Conservation (phyloP, 2,113 vertebrate genomes). For the Leptosomus discolor region DNA sequence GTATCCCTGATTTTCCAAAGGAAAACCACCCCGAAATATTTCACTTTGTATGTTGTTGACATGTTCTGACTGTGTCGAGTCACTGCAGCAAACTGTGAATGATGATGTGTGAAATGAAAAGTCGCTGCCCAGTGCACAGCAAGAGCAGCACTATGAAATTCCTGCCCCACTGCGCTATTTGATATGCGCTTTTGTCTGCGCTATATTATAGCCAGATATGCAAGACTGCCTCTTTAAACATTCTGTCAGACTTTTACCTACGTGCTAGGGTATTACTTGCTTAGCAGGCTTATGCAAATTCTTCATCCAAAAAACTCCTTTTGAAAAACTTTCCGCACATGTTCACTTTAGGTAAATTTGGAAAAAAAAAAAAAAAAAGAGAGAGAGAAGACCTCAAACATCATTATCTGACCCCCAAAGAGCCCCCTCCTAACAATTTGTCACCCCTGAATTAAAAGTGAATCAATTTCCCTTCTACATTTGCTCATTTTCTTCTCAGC, state of each 20-base stretch:
- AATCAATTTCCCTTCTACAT: background rate
- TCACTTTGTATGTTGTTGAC: conserved; percentile 11
- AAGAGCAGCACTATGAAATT: background rate
- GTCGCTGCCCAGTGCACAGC: conserved; percentile 44
- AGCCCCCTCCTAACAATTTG: background rate
- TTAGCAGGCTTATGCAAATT: background rate
- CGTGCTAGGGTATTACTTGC: background rate
- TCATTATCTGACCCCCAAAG: background rate
- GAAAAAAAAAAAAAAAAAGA: background rate
- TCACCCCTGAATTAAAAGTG: background rate
- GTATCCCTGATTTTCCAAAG: background rate
- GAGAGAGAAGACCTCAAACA: background rate
- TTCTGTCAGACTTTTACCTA: background rate
- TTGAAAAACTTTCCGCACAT: background rate
- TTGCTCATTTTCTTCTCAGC: background rate
- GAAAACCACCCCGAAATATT: background rate
- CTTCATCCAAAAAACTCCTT: background rate
- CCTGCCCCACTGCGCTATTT: background rate
- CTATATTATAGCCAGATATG: background rate
- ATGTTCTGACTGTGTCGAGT: background rate
- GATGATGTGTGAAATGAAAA: conserved; percentile 64
- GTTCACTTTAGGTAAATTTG: background rate
- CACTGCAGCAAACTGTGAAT: conserved; percentile 43
- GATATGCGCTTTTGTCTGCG: background rate
- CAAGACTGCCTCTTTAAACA: background rate